phyloP scores from a whole-genome alignment of 1,140 invertebrate species.

The Myzus persicae region DNA sequence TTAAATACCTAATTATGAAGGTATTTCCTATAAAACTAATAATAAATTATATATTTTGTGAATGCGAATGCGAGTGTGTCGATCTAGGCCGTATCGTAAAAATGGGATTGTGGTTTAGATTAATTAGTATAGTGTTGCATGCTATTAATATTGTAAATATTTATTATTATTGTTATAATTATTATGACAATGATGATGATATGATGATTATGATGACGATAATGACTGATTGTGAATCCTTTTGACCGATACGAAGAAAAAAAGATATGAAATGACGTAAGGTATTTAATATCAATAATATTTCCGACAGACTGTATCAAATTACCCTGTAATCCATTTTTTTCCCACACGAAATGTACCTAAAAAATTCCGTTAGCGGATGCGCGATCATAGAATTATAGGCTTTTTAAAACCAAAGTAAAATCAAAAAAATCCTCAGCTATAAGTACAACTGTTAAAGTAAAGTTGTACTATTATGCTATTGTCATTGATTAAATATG shows the following conservation, averaged over 20 bases:
- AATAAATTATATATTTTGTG: neutral
- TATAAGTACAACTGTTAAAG: no score
- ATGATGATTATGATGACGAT: neutral
- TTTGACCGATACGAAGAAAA: neutral
- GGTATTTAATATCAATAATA: slow-evolving; percentile 20
- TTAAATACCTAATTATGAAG: no score
- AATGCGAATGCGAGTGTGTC: neutral
- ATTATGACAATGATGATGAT: neutral
- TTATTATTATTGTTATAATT: neutral
- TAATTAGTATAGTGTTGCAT: neutral
- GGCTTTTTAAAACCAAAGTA: neutral
- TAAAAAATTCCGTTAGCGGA: neutral
- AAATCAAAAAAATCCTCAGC: neutral
- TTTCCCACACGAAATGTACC: neutral
- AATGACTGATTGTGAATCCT: neutral
- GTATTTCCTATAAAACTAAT: no score
- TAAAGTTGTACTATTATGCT: no score
- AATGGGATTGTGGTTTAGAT: neutral
- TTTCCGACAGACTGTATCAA: slow-evolving; percentile 25
- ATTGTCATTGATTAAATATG: no score
- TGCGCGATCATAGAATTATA: neutral
- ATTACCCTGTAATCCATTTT: slow-evolving; percentile 47
- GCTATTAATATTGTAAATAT: neutral
- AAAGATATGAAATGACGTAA: neutral
- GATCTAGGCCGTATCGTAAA: neutral